phyloP scores from a whole-genome alignment of 2,888 invertebrate species.

The Xestia rhomboidea region DNA sequence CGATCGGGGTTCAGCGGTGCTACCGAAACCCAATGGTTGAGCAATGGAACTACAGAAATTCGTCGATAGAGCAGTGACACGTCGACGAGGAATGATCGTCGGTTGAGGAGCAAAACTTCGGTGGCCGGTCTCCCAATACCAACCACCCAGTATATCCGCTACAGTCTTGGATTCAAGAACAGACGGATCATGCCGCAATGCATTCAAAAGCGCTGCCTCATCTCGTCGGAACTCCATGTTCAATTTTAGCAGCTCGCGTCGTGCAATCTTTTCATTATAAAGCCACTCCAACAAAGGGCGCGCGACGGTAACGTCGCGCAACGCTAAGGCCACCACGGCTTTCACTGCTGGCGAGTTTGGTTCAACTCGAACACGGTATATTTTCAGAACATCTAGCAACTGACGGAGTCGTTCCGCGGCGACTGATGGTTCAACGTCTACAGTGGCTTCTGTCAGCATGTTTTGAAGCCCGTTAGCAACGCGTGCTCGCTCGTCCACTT shows the following conservation, averaged over 20 bases:
- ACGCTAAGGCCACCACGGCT: conserved; percentile 66
- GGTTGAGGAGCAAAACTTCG: neutral
- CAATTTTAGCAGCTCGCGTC: conserved; percentile 37
- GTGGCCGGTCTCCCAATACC: neutral
- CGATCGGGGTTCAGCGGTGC: neutral
- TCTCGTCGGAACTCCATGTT: conserved; percentile 47
- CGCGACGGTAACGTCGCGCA: conserved; percentile 58
- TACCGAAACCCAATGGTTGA: neutral
- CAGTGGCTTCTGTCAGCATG: conserved; percentile 65
- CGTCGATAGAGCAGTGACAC: neutral
- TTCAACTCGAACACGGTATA: conserved; percentile 69
- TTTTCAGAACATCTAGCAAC: conserved; percentile 71
- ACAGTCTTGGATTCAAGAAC: conserved; percentile 28
- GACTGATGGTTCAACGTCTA: conserved; percentile 48
- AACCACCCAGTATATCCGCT: conserved; percentile 54
- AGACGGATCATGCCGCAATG: conserved; percentile 39
- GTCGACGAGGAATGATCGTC: neutral
- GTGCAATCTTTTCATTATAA: conserved; percentile 46
- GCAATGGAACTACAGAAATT: neutral
- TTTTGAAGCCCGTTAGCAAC: conserved; percentile 65
- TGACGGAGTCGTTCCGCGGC: conserved; percentile 60
- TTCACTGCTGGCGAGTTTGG: conserved; percentile 68
- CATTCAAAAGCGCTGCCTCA: conserved; percentile 41
- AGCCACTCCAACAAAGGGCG: conserved; percentile 27
- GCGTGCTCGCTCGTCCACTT: conserved; percentile 68